Conservation (phyloP, 1,140 invertebrate species). For the Tyrophagus putrescentiae region DNA sequence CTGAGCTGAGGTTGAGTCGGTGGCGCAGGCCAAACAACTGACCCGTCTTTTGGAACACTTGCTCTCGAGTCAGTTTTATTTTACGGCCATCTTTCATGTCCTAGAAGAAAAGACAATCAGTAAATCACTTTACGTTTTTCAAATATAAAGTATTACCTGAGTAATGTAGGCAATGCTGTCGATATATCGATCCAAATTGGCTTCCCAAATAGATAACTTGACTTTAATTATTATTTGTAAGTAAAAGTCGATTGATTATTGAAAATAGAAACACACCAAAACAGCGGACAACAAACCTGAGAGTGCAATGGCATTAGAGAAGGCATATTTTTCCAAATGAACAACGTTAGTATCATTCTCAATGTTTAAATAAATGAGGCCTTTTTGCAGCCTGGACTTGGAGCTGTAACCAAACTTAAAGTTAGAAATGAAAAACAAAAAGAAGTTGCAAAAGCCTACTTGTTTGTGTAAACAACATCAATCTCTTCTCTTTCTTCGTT, state of each 20-base stretch:
- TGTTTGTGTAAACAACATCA: conserved; percentile 50
- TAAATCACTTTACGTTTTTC: conserved; percentile 9
- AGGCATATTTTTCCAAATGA: conserved; percentile 54
- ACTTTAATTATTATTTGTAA: conserved; percentile 38
- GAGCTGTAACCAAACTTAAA: conserved; percentile 27
- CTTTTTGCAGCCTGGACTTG: conserved; percentile 31
- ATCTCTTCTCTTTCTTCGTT: conserved; percentile 65
- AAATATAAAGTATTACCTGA: conserved; percentile 37
- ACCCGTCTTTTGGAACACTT: conserved; percentile 73
- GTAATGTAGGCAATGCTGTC: conserved; percentile 64
- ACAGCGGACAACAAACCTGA: conserved; percentile 37
- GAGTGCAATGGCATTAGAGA: conserved; percentile 75
- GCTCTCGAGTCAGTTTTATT: conserved; percentile 48
- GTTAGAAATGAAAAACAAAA: conserved; percentile 3
- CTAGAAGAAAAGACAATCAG: conserved; percentile 29
- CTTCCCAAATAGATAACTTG: conserved; percentile 81
- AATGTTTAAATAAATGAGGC: conserved; percentile 30
- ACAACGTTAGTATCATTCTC: conserved; percentile 26
- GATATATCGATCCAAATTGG: conserved; percentile 60
- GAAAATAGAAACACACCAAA: not conserved
- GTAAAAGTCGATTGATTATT: not conserved
- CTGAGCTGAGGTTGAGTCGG: conserved; percentile 76
- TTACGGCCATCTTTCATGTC: conserved; percentile 54
- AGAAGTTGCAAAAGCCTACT: conserved; percentile 35
- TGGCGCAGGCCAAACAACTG: conserved; percentile 73